These are phyloP conservation scores for Glyptemys insculpta DNA, from an alignment of 2,797 vertebrate species.

Conservation along the genomic window DNA sequence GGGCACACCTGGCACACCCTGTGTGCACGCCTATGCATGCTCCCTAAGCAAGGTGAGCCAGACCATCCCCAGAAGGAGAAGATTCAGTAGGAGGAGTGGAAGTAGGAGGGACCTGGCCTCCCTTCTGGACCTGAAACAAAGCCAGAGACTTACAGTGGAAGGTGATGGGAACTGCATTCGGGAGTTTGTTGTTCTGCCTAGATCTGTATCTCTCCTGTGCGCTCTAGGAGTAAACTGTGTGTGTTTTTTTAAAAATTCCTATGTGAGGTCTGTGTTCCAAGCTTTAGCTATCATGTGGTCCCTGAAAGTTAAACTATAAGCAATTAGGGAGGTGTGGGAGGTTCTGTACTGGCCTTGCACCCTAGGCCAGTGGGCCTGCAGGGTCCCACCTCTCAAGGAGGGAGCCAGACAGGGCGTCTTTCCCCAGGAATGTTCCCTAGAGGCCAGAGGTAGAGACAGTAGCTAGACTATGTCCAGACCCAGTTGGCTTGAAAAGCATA, in stretches of 20 bases:
- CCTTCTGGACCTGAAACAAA: not conserved
- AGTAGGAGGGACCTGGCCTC: not conserved
- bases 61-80: not conserved
- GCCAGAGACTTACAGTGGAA: not conserved
- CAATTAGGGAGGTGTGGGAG: too few species aligned
- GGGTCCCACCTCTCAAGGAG: too few species aligned
- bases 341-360: too few species aligned
- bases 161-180: not conserved
- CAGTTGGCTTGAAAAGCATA: not conserved
- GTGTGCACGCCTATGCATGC: not conserved
- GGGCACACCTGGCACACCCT: too few species aligned
- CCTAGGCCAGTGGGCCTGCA: too few species aligned
- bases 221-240: not conserved
- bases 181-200: not conserved
- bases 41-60: not conserved
- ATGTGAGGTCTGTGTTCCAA: not conserved
- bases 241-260: not conserved
- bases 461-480: not conserved
- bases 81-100: not conserved
- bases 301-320: not conserved
- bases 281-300: not conserved
- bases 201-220: not conserved
- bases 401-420: fast-evolving
- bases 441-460: not conserved
- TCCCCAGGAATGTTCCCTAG: not conserved